Base-by-base conservation (phyloP, 2,113 vertebrate genomes). In the Xerus inauris region DNA sequence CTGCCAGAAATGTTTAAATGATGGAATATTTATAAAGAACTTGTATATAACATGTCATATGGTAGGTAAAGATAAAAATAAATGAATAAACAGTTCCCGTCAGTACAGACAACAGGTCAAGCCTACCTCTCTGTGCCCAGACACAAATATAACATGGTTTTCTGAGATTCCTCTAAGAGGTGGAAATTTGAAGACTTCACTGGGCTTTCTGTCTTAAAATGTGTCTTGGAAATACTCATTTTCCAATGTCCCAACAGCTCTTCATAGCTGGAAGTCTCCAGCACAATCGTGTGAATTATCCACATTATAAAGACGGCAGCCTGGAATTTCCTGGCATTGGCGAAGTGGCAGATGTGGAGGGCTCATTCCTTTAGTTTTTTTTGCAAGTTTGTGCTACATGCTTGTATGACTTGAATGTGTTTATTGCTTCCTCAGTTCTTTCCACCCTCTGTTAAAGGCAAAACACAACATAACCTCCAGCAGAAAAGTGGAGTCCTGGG, bases 321-420 rank as follows among this genome's bases (percentile, higher is more conserved):
- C 57, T 0, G 80, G 94, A 88, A 94, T 91, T 97, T 97, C 95
- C 94, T 96, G 97, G 97, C 93, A 71, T 77, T 82, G 91, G 87
- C 3, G 22, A 64, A 57, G 93, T n/a, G 65, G 89, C 97, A 96
- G 95, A 96, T 94, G 95, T 89, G 84, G 93, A n/a, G 59, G 59
- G 59, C 35, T 69, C 65, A 17, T 92, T 64, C 59, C 94, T 97
- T 89, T 16, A 2, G 65, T 87, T 97, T 96, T 86, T 72, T 95
- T 88, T 85, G 65, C 76, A 13, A 3, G n/a, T 81, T 67, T 82
- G 90, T 72, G 91, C 89, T 67, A 24, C 35, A 17, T 10, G 80
- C 87, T 67, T 40, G 26, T 59, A 17, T 42, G 83, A 49, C 89
- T 54, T 88, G 67, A 71, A n/a, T 24, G 49, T 72, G 85, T 86